Base-by-base conservation (phyloP, 1,140 invertebrate species). In the Drosophila parabipectinata region DNA sequence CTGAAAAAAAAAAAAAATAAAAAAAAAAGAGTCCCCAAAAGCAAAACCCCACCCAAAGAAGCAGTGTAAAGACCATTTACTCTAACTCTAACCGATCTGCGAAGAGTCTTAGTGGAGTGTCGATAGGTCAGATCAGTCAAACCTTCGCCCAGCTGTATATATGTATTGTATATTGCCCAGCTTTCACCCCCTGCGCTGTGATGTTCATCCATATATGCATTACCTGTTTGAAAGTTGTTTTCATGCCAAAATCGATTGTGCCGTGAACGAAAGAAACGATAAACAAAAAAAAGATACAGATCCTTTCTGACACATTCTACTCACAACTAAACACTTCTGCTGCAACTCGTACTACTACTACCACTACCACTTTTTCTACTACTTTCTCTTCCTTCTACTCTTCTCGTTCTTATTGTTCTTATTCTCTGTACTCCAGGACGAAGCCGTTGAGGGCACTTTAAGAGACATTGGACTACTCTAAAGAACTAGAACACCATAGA, bases 401-500 rank as follows among this genome's bases (percentile, higher is more conserved):
- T 80, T 88, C 75, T 87, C 74, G 72, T 90, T 91, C 92, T 92
- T 81, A 82, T 92, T 90, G 75, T 87, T 90, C 92, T 92, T 82
- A 82, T 92, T 91, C 80, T 91, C 79, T 91, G 81, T 93, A 88
- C 81, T 91, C 76, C 91, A 96, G 96, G 95, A 96, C 90, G 96
- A 96, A 94, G 95, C 95, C 91, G 95, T 96, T 92, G 95, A 96
- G 93, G 95, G 95, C 92, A 95, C 95, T 91, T 94, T 96, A 92
- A 94, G 95, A 93, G 95, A 96, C 92, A 95, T 96, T 94, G 96
- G 96, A 92, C 94, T 96, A 92, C 95, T 96, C 83, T 96, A 95
- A 93, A 91, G 67, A 77, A 69, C 41, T 69, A 72, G 73, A 83
- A 89, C 71, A 63, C 64, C 52, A 62, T 84, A 85, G 74, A 78